Evolutionary conservation across 1,140 invertebrate species (phyloP), one percentile per base, ranked within the genome.

Genomic region (Drosophila pseudoobscura): DNA sequence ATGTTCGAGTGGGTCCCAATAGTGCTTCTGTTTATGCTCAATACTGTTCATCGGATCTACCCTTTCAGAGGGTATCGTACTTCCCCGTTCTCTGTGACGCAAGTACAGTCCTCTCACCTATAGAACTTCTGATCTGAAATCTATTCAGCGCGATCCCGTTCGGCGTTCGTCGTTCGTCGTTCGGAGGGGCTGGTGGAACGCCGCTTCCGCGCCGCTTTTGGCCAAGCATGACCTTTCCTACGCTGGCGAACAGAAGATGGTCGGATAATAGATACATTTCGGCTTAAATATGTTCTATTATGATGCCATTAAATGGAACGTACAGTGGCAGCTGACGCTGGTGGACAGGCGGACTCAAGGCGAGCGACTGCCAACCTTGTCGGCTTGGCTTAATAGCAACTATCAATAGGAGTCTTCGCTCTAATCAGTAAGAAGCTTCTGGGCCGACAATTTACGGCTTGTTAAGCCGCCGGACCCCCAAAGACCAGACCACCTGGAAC

Each of bases 231-330:
- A 87, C 82, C 82, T 85, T 78, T 78, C 20, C 22, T 22, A 69
- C 50, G 62, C 62, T 60, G 65, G 65, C 66, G 26, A 55, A 6
- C 49, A 64, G 65, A 66, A 53, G 71, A 45, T 58, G 58, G 54
- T 52, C 45, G 17, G 68, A 75, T 87, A 76, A 77, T 66, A 66
- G 62, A 80, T 64, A 75, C 26, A 56, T 71, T 60, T 84, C 8
- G 49, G 76, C 75, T 72, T 72, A 80, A 68, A 59, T 84, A 75
- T 62, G 50, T 60, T 75, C 49, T 80, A 76, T 74, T 59, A 77
- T 84, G 53, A 63, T 78, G 76, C 54, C 63, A 68, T 78, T 71
- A 80, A 87, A 62, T 87, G 62, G 78, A 87, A 72, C 82, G 73
- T 51, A 72, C 76, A 65, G 76, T 80, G 80, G 80, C 76, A 80